phyloP scores from a whole-genome alignment of 2,113 vertebrate species.

The Peucedramus taeniatus region DNA sequence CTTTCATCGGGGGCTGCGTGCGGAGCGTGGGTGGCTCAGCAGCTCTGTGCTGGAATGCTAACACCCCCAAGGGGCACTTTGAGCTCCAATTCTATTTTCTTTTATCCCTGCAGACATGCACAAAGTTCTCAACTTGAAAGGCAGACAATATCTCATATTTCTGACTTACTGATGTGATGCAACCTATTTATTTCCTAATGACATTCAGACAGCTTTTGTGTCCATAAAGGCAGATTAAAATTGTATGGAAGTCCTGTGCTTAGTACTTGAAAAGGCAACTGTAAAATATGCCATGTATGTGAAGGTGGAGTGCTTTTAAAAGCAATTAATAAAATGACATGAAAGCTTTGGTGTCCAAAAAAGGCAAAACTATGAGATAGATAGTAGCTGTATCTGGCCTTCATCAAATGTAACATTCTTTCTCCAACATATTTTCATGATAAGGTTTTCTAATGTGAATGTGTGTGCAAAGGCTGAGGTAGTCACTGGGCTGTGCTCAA shows the following conservation, averaged over 20 bases:
- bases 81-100: neutral
- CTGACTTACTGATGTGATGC: neutral
- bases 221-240: neutral
- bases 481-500: neutral
- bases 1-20: neutral
- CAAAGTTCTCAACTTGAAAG: neutral
- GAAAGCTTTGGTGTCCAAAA: neutral
- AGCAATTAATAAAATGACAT: neutral
- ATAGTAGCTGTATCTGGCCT: neutral
- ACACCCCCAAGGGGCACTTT: neutral
- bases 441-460: neutral
- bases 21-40: rapidly evolving
- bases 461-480: neutral
- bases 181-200: neutral
- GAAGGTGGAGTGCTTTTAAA: neutral
- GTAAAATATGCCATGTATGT: neutral
- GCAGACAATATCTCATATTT: neutral
- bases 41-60: neutral
- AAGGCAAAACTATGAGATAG: neutral
- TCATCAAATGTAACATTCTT: neutral
- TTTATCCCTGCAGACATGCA: neutral
- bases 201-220: neutral
- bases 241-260: neutral
- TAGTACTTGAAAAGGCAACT: neutral
- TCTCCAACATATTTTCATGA: neutral